Evolutionary conservation across 2,888 invertebrate species (phyloP).

Genomic region (Tyria jacobaeae): DNA sequence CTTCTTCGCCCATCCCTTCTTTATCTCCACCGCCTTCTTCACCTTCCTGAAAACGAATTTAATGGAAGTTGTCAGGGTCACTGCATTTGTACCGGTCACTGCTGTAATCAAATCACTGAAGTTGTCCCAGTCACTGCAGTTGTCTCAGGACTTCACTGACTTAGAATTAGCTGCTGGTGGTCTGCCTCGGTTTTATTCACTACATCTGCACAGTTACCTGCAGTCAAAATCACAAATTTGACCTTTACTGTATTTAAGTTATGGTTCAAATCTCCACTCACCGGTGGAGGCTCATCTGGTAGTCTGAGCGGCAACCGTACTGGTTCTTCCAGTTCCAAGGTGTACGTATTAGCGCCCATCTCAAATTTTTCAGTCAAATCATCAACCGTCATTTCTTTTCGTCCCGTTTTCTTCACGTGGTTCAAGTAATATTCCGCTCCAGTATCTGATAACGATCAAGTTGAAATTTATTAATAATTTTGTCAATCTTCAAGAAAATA

Average conservation of each 20-base stretch:
- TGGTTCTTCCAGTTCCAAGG: slow-evolving; percentile 72
- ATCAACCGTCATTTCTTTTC: slow-evolving; percentile 65
- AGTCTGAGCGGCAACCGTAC: slow-evolving; percentile 67
- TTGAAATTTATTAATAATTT: neutral
- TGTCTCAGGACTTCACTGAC: too few relatives aligned
- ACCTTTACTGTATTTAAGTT: too few relatives aligned
- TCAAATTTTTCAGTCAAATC: slow-evolving; percentile 78
- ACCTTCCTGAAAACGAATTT: slow-evolving; percentile 61
- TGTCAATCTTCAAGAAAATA: too few relatives aligned
- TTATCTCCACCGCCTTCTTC: slow-evolving; percentile 64
- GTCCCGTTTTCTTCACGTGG: slow-evolving; percentile 73
- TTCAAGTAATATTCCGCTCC: slow-evolving; percentile 76
- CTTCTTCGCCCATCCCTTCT: slow-evolving; percentile 58
- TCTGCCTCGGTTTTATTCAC: neutral
- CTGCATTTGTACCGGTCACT: neutral
- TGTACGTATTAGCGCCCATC: slow-evolving; percentile 81
- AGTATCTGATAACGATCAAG: slow-evolving; percentile 62
- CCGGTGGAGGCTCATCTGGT: slow-evolving; percentile 71
- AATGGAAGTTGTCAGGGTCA: neutral
- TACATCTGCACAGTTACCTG: too few relatives aligned
- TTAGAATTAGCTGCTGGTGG: too few relatives aligned
- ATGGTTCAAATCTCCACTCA: slow-evolving; percentile 41
- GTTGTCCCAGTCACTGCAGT: too few relatives aligned
- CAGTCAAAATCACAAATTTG: too few relatives aligned
- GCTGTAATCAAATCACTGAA: too few relatives aligned